Evolutionary conservation across 2,113 vertebrate species (phyloP), one percentile per base, ranked within the genome.

Genomic region (Paradoxurus hermaphroditus): DNA sequence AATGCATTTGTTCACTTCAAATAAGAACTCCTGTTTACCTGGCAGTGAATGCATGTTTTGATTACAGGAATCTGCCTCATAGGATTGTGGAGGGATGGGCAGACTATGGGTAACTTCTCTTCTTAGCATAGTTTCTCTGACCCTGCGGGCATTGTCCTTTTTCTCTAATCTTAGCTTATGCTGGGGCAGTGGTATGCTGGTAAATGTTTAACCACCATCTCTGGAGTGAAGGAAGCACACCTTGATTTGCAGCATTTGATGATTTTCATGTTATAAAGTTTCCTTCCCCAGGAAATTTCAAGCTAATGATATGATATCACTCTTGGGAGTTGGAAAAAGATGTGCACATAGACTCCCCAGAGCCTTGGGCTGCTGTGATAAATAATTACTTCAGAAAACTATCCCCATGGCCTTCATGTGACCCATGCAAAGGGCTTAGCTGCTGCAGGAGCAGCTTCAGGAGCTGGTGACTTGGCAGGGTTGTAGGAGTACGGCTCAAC

Each of bases 191-290:
- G 83, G 39, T 36, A 27, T 62, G 31, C 56, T 72, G 63, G 96
- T 96, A 83, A 96, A 95, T 97, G n/a, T 95, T 97, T 97, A 97
- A 95, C 91, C 63, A 1, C 27, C 18, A 19, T n/a, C 62, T 70
- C 77, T 86, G 44, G 36, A 39, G 14, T 27, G 16, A 51, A 86
- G 67, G 65, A 19, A 79, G 67, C 36, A 86, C 59, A 63, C 36
- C 23, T 73, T 83, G 63, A 91, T 89, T 44, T 86, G 68, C 39
- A 81, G 65, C 59, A 11, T 62, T 94, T 91, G 85, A 77, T 72
- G 73, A 88, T 86, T 77, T 90, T 23, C 39, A 5, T 56, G n/a
- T 23, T 72, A 31, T 68, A 39, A 87, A 83, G 31, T 90, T 18
- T 91, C 53, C 56, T 46, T 4, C 23, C 29, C 56, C 23, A 46